Evolutionary conservation across 2,113 vertebrate species (phyloP), one percentile per base, ranked within the genome.

Genomic region (Haemorhous mexicanus): DNA sequence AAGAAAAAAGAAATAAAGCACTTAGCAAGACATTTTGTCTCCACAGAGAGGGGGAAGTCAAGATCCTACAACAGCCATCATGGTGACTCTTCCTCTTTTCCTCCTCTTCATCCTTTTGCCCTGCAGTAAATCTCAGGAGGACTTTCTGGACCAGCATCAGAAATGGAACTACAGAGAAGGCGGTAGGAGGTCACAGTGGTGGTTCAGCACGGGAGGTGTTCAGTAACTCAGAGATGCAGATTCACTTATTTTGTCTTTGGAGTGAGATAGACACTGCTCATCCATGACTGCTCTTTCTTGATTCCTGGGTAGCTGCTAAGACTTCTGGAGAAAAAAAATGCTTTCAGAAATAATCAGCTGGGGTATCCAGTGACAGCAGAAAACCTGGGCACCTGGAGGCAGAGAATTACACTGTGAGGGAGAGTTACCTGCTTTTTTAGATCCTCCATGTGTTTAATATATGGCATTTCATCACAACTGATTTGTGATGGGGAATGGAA

Each of bases 151-250:
- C 72, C 84, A 91, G n/a, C 43, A 88, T 79, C 93, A 95, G 76
- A 93, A 94, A 64, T 98, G 97, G 97, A 95, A 98, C 94, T 98
- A 98, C 91, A 97, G 97, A 95, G 97, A 98, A 74, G 97, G 97
- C 16, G 96, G 97, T 98, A 97, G 93, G 96, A 91, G 9, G 9
- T 64, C 41, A 18, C 47, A 26, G 43, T 70, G 47, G 49, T 74
- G 59, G 61, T 50, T 90, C 63, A 94, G 33, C 18, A 28, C 44
- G 56, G 44, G 78, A 91, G 27, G 17, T 0, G 0, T 49, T 93
- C 14, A 10, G 46, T 75, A 86, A 72, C 61, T 70, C 66, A 64
- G n/a, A n/a, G 44, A 20, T 89, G 37, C 52, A 90, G 52, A n/a
- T 56, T 81, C 18, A 5, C 44, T 52, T 44, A 8, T 35, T 81